phyloP scores from a whole-genome alignment of 2,113 vertebrate genomes.

The Calyptommatus sinebrachiatus region DNA sequence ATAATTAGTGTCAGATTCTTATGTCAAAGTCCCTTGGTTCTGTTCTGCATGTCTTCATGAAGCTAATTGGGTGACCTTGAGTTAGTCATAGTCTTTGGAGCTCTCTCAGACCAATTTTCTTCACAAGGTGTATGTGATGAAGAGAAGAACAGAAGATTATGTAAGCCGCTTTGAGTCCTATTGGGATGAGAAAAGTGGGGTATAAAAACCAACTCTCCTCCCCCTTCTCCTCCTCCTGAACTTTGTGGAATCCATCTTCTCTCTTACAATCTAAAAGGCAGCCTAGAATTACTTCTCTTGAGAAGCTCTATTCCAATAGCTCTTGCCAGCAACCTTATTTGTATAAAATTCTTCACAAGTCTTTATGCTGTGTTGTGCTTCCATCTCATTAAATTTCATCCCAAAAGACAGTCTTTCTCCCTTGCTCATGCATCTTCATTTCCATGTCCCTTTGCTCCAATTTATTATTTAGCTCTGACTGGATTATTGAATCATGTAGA shows the following conservation, averaged over 20 bases:
- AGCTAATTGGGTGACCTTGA: too few relatives aligned
- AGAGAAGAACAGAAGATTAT: too few relatives aligned
- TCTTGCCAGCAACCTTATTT: not conserved
- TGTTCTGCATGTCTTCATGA: too few relatives aligned
- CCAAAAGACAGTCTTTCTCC: not conserved
- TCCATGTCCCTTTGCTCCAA: conserved; percentile 2
- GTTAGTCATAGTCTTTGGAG: too few relatives aligned
- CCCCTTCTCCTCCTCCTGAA: not conserved
- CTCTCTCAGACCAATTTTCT: too few relatives aligned
- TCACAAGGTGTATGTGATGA: too few relatives aligned
- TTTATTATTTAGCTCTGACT: conserved; percentile 25
- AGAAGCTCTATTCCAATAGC: not conserved
- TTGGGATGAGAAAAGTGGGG: too few relatives aligned
- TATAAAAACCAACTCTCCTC: too few relatives aligned
- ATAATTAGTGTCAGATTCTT: too few relatives aligned
- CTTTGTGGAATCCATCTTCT: not conserved
- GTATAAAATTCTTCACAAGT: not conserved
- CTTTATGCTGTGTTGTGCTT: not conserved
- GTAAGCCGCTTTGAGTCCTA: too few relatives aligned
- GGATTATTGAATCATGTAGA: not conserved
- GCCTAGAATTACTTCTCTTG: not conserved
- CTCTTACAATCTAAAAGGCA: not conserved
- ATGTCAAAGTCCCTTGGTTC: not conserved
- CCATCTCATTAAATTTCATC: conserved; percentile 13
- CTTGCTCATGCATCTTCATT: conserved; percentile 3